Evolutionary conservation across 2,888 invertebrate species (phyloP), one percentile per base, ranked within the genome.

Genomic region (Caenorhabditis doughertyi): DNA sequence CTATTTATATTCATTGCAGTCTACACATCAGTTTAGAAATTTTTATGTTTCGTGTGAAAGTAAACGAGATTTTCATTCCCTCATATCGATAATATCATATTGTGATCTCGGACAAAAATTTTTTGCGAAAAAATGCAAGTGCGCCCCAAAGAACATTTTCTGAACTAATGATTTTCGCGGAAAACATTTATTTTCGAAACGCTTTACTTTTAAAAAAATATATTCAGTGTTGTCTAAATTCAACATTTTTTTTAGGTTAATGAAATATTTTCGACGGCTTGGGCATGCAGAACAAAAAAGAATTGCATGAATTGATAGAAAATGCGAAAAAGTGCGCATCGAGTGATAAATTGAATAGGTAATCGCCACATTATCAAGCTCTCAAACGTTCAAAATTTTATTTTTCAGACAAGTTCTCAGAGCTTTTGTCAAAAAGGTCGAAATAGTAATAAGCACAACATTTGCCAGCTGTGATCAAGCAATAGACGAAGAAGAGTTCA

Each of bases 261-360:
- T 29, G 16, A 0, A 5, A 32, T 11, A 35, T 51, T 71, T 56
- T 44, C 44, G 44, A 21, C 16, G 13, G 16, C 7, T 25, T 72
- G 32, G 18, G 27, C 18, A 70, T 70, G 70, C 21, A 44, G 29
- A 29, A 32, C 29, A 35, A 56, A 23, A 3, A 25, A 29, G 13
- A 56, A 44, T 18, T 44, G 16, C 18, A 25, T 8, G 23, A 56
- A 23, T 27, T 70, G 18, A 21, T 70, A 18, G 18, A 23, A 13
- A 32, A 13, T 3, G 56, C 70, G 29, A 70, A 32, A 32, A 23
- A 70, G 32, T 70, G 56, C 39, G 67, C 39, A 27, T 21, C 21
- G 18, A 21, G 18, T 29, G 29, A 53, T 1, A 29, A 13, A 25
- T 42, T 23, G 13, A 16, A 44, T 11, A 56, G 70, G 70, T 68